Percentiles rank a stretch among this genome's conserved stretches.
phyloP scores from a whole-genome alignment of 2,797 vertebrate genomes.

The Silurus lanzhouensis region DNA sequence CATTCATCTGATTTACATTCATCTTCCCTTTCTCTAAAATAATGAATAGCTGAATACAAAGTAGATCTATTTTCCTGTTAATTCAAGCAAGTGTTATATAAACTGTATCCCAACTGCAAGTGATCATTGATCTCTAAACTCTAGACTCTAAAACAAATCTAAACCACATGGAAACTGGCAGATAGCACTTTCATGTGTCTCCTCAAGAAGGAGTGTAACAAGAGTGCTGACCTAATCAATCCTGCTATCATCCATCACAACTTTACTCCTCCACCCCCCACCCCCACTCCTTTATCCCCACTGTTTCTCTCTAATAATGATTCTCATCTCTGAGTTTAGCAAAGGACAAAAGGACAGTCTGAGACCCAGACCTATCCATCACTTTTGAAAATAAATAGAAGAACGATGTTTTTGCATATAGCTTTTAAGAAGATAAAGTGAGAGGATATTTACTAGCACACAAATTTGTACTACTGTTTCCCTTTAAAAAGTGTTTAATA shows the following conservation, averaged over 20 bases:
- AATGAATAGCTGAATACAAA: neutral
- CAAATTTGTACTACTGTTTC: neutral
- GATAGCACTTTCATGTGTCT: conserved; percentile 41
- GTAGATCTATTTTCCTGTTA: neutral
- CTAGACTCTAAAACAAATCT: conserved; percentile 18
- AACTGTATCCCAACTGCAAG: neutral
- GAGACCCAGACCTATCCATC: conserved; percentile 22
- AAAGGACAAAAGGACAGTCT: conserved; percentile 19
- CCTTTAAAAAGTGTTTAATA: neutral
- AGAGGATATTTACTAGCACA: too few species aligned
- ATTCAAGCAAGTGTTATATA: neutral
- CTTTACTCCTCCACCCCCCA: conserved; percentile 2
- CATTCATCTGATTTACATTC: neutral
- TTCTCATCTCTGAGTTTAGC: conserved; percentile 31
- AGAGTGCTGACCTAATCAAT: conserved; percentile 51
- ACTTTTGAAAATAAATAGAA: neutral
- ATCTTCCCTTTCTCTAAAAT: neutral
- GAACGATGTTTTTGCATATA: neutral
- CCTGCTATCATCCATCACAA: conserved; percentile 29
- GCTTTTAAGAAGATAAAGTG: neutral
- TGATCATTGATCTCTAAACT: conserved; percentile 9
- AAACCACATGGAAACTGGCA: conserved; percentile 29
- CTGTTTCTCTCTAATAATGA: conserved; percentile 38
- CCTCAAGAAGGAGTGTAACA: conserved; percentile 40
- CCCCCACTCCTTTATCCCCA: conserved; percentile 13